A percentile compares a stretch with the other conserved stretches of the same genome.
Evolutionary conservation across 1,140 invertebrate species (phyloP).

Genomic region (Calliphora vicina): DNA sequence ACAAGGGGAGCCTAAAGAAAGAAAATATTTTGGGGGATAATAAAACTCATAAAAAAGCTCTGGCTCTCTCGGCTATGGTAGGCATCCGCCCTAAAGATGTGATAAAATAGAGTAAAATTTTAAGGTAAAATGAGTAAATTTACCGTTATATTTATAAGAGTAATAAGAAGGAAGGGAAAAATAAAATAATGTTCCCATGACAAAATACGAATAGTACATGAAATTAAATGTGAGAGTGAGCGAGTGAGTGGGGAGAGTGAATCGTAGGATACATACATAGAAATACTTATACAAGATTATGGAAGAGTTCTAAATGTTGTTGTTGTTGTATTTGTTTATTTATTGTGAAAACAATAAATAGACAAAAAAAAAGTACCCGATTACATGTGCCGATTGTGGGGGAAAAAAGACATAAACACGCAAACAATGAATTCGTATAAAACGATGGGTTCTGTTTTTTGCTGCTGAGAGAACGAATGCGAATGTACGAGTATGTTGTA

Average conservation of each 20-base stretch:
- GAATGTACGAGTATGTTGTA: neutral
- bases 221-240: no score
- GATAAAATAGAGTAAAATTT: neutral
- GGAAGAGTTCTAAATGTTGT: neutral
- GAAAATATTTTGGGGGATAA: neutral
- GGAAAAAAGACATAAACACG: neutral
- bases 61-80: neutral
- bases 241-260: neutral
- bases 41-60: neutral
- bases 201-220: neutral
- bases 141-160: constrained; percentile 1
- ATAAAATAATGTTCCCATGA: constrained; percentile 17
- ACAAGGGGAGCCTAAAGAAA: neutral
- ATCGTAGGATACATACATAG: no score
- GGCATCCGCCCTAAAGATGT: constrained; percentile 25
- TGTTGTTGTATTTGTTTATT: neutral
- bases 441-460: neutral
- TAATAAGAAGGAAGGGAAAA: neutral
- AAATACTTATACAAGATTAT: neutral
- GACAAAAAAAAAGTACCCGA: neutral
- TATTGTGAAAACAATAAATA: neutral
- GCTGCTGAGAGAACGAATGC: neutral
- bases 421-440: no score
- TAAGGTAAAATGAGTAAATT: neutral
- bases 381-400: neutral